These are phyloP conservation scores for Canis aureus DNA, from an alignment of 2,113 vertebrate species.

Conservation along the genomic window DNA sequence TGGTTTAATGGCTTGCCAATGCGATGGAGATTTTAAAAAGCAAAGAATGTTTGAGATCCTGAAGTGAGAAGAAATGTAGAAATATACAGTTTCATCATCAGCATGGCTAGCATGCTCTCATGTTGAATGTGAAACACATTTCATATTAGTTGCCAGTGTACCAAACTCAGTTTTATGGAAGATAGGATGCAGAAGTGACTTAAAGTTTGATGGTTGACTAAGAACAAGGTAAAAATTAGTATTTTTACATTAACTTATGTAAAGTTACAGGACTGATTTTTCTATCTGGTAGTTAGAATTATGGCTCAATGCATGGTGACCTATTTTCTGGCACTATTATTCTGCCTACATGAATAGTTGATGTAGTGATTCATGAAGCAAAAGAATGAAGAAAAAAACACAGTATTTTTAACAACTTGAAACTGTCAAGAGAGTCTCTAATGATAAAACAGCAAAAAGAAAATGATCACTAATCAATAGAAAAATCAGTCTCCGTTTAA, in stretches of 20 bases:
- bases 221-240: background rate
- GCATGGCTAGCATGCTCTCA: background rate
- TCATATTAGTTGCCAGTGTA: background rate
- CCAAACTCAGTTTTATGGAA: background rate
- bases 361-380: background rate
- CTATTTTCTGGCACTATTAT: background rate
- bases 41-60: background rate
- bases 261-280: background rate
- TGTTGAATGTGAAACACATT: background rate
- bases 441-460: background rate
- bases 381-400: background rate
- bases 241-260: constrained; percentile 33
- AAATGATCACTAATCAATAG: constrained; percentile 56
- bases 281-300: background rate
- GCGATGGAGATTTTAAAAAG: background rate
- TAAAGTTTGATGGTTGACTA: background rate
- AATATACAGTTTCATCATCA: background rate
- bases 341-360: background rate
- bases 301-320: background rate
- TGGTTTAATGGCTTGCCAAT: background rate
- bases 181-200: background rate
- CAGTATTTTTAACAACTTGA: constrained; percentile 33
- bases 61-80: background rate
- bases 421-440: constrained; percentile 48
- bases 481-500: constrained; percentile 40